Evolutionary conservation across 2,888 invertebrate species (phyloP).

Genomic region (Iselma pallidipennis): DNA sequence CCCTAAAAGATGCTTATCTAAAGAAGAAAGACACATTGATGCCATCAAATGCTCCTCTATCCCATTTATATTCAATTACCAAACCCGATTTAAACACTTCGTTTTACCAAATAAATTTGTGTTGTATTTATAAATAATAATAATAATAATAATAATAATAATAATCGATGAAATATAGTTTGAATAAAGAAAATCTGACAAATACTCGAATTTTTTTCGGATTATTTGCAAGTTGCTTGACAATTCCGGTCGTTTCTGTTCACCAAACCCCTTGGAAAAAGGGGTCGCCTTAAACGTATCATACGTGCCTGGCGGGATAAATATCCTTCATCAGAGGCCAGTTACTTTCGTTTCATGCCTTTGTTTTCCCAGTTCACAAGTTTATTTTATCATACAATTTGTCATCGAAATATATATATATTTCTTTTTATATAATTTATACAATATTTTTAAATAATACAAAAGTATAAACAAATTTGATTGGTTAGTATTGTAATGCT

Average conservation of each 20-base stretch:
- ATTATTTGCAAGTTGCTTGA: slow-evolving; percentile 1
- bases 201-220: too few species aligned
- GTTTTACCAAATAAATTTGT: too few species aligned
- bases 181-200: too few species aligned
- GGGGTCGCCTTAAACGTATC: slow-evolving; percentile 28
- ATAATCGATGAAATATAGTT: too few species aligned
- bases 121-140: too few species aligned
- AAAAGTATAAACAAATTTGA: too few species aligned
- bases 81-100: too few species aligned
- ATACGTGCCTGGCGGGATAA: slow-evolving; percentile 38
- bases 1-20: neutral
- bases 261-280: slow-evolving; percentile 3
- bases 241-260: slow-evolving; percentile 1
- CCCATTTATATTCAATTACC: neutral
- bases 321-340: slow-evolving; percentile 29
- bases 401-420: neutral
- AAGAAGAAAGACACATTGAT: neutral
- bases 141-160: too few species aligned
- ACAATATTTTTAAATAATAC: too few species aligned
- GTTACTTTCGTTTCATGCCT: slow-evolving; percentile 14
- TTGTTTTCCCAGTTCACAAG: slow-evolving; percentile 1
- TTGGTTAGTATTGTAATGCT: too few species aligned
- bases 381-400: slow-evolving; percentile 7
- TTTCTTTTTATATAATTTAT: neutral
- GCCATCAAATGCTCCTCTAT: neutral